These are phyloP conservation scores for Caenorhabditis sinica DNA, from an alignment of 2,888 invertebrate species.

Conservation along the genomic window DNA sequence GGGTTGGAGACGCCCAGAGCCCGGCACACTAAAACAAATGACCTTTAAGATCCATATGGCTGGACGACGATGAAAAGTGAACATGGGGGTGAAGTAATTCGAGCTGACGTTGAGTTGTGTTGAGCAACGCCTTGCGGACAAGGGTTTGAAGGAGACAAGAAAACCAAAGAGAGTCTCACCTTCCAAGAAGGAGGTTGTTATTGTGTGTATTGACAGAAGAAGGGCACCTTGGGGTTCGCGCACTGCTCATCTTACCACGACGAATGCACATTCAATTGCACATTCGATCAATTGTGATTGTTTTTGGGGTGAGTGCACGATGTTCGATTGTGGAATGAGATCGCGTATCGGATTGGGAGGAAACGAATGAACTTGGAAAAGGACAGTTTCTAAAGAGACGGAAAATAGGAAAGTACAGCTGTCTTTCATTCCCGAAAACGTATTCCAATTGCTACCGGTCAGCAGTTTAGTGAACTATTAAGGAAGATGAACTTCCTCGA, in stretches of 20 bases:
- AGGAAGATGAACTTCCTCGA: conserved; percentile 14
- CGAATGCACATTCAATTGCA: conserved; percentile 50
- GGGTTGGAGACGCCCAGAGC: conserved; percentile 11
- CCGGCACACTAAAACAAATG: conserved; percentile 39
- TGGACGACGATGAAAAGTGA: conserved; percentile 6
- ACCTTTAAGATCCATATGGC: conserved; percentile 59
- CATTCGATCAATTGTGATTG: conserved; percentile 59
- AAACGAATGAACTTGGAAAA: background rate
- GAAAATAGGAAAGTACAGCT: conserved; percentile 35
- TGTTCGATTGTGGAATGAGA: conserved; percentile 22
- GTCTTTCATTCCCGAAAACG: conserved; percentile 50
- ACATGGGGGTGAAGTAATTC: conserved; percentile 47
- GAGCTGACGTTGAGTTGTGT: conserved; percentile 50
- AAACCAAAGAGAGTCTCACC: conserved; percentile 18
- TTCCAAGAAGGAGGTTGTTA: conserved; percentile 50
- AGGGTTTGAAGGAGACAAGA: background rate
- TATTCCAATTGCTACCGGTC: conserved; percentile 1
- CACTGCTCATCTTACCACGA: conserved; percentile 63
- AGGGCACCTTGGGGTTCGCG: conserved; percentile 51
- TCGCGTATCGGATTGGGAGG: conserved; percentile 34
- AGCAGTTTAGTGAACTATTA: conserved; percentile 42
- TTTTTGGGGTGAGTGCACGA: conserved; percentile 52
- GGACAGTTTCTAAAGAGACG: conserved; percentile 18
- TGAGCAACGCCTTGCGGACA: conserved; percentile 33
- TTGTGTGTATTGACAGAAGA: conserved; percentile 64